Evolutionary conservation across 2,113 vertebrate species (phyloP).

Genomic region (Lophotis ruficrista): DNA sequence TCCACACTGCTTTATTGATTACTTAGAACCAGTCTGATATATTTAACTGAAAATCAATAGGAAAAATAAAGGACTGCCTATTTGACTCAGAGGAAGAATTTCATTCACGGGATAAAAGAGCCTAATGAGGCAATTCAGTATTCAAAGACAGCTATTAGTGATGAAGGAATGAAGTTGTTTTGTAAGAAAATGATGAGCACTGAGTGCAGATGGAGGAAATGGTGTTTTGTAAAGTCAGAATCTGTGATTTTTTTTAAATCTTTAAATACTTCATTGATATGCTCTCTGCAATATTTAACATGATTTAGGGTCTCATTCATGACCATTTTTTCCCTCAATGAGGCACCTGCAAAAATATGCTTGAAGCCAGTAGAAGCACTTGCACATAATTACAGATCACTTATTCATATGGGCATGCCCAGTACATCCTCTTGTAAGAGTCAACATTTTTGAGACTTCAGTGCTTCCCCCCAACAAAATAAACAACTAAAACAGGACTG

Average conservation of each 20-base stretch:
- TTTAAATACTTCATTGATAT: slow-evolving; percentile 45
- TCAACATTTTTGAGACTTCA: slow-evolving; percentile 6
- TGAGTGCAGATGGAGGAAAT: slow-evolving; percentile 59
- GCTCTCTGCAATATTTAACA: slow-evolving; percentile 32
- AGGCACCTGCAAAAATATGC: slow-evolving; percentile 40
- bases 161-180: slow-evolving; percentile 26
- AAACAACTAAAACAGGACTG: neutral
- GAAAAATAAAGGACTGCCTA: slow-evolving; percentile 43
- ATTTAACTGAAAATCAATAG: slow-evolving; percentile 47
- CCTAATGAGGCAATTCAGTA: slow-evolving; percentile 59
- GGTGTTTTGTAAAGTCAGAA: slow-evolving; percentile 47
- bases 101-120: slow-evolving; percentile 45
- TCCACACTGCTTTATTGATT: slow-evolving; percentile 17
- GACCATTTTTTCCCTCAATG: neutral
- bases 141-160: slow-evolving; percentile 47
- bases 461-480: slow-evolving; percentile 14
- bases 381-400: neutral
- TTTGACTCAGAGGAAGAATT: slow-evolving; percentile 58
- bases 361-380: slow-evolving; percentile 1
- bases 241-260: neutral
- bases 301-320: neutral
- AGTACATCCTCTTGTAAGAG: neutral
- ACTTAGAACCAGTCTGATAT: slow-evolving; percentile 9
- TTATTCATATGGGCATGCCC: neutral
- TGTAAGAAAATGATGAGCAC: slow-evolving; percentile 42